Base-by-base conservation (phyloP, 53 echinoderm and acorn worm genomes). In the Temnopleurus reevesii region DNA sequence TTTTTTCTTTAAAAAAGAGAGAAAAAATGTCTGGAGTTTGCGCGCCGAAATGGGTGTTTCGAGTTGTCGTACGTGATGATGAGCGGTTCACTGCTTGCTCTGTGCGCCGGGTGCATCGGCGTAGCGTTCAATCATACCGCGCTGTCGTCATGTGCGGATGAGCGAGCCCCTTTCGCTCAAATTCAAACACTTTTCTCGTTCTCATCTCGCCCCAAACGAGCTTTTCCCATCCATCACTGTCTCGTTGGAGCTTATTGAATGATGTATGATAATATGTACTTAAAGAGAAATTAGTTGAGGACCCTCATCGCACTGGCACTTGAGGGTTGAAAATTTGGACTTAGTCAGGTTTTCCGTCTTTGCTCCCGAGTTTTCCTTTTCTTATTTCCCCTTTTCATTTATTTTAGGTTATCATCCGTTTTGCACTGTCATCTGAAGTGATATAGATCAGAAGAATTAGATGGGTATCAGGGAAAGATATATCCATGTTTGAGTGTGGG, bases 181-280 rank as follows among this genome's bases (percentile, higher is more conserved):
- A n/a, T 21, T 21, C 41, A 21, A 19, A 21, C 0, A 63, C 24
- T 59, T 29, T 59, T 57, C 27, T 33, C 63, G 26, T 63, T 63
- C 18, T 29, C 18, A 28, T 29, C 38, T 35, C 38, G 38, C 21
- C n/a, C 38, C 21, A 36, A 35, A 21, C 71, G n/a, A 36, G 38
- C 10, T 41, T 71, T 71, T 21, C 6, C 2, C 71, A 83, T 83
- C 83, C 54, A 55, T 83, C 83, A 83, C 1, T 55, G 55, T 55
- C 83, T 29, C 21, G 29, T 21, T 25, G 5, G 29, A 49, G 54
- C 83, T 83, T 83, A 83, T 54, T n/a, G 83, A 55, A 53, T 85
- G 85, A 85, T 85, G 59, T 59, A 85, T 85, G 85, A 85, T 85
- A 85, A 85, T 85, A 60, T 85, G 85, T 85, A 85, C 60, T 85